Evolutionary conservation across 2,797 vertebrate genomes (phyloP), one percentile per base, ranked within the genome.

Genomic region (Sebastolobus altivelis): DNA sequence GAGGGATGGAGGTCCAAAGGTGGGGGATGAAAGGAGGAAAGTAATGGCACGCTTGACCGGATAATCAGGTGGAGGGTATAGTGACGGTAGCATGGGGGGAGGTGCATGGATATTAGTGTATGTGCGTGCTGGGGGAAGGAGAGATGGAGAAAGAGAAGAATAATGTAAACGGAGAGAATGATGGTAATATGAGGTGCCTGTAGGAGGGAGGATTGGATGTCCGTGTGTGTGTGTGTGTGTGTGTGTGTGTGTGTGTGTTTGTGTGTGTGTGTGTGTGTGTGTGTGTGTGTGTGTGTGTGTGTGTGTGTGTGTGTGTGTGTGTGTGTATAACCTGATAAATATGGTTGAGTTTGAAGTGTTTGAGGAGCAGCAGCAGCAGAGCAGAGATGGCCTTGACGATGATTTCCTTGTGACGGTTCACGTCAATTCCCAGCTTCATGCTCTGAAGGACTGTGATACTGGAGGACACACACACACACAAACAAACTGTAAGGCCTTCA

Each of bases 321-420:
- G 61, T 78, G 65, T 75, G 29, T 68, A 31, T 66, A 65, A 98
- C 98, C 97, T 98, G 98, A 90, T 98, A 99, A 89, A 99, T 95
- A 83, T 99, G 98, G 93, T 98, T 99, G 72, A 99, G 97, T 81
- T 98, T 99, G 84, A 99, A 96, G 92, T 99, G 98, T 86, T 99
- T 99, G 85, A 99, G 97, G 72, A 99, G 96, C n/a, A 99, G 96
- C 75, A 99, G 93, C 76, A 99, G 94, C 73, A 97, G 90, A 3
- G 97, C 96, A 0, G 98, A 99, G 89, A 99, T 97, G 86, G 97
- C 97, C 94, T 99, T 99, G 54, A 99, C 98, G 0, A 99, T 97
- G 87, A 99, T 98, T 94, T 99, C 98, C 81, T 99, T 99, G 94
- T 99, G 98, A 0, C 98, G 96, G 94, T 99, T 99, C 80, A 99